phyloP scores from a whole-genome alignment of 2,113 vertebrate species.

The Hippocampus mohnikei region DNA sequence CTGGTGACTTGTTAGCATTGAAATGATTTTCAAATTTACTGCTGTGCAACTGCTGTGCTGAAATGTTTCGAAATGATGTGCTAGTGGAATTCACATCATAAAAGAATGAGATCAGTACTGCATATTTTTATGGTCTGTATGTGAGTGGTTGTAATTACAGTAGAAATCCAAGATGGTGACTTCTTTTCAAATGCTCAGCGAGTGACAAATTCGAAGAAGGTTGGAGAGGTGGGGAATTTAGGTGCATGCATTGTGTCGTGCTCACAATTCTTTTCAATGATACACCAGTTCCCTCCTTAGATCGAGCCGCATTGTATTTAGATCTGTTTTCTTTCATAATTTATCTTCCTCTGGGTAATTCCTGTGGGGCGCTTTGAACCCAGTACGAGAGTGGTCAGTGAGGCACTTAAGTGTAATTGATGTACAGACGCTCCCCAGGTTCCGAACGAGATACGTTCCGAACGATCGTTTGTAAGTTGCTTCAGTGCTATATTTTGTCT shows the following conservation, averaged over 20 bases:
- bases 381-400: not conserved
- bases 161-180: slow-evolving; percentile 26
- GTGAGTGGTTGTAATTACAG: slow-evolving; percentile 45
- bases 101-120: slow-evolving; percentile 36
- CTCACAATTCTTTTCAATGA: not conserved
- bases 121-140: slow-evolving; percentile 44
- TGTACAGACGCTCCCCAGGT: no score
- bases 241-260: not conserved
- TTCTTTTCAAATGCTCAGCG: slow-evolving; percentile 13
- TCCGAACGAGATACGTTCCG: no score
- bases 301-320: not conserved
- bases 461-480: no score
- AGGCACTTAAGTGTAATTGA: not conserved
- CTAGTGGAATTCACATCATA: slow-evolving; percentile 38
- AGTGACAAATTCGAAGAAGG: slow-evolving; percentile 1
- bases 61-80: slow-evolving; percentile 30
- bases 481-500: no score
- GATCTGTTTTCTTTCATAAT: not conserved
- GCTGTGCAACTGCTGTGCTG: slow-evolving; percentile 27
- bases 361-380: not conserved
- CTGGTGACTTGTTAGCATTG: slow-evolving; percentile 25
- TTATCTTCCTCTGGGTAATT: not conserved
- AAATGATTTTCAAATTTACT: slow-evolving; percentile 37
- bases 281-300: not conserved
- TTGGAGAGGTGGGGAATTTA: no score